Conservation (phyloP, 2,797 vertebrate species). For the Kryptolebias ocellatus region DNA sequence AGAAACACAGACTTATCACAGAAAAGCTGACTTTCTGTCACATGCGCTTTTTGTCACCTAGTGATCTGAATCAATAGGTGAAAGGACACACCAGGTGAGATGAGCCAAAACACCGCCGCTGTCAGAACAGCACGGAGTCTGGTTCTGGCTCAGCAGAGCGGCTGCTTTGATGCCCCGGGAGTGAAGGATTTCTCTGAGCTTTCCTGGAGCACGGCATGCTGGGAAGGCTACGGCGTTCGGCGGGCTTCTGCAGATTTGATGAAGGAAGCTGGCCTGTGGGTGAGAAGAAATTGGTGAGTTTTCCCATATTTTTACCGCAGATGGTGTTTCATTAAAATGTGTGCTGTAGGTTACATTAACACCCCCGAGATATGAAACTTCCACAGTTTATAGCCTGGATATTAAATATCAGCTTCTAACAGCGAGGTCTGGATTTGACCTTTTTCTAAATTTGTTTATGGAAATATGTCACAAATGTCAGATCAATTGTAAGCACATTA, state of each 20-base stretch:
- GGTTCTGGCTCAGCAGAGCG: slow-evolving; percentile 67
- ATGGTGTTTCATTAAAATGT: slow-evolving; percentile 30
- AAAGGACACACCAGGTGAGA: slow-evolving; percentile 49
- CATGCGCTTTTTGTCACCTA: slow-evolving; percentile 37
- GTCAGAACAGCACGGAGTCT: slow-evolving; percentile 82
- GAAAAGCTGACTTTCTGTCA: slow-evolving; percentile 34
- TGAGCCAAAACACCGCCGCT: slow-evolving; percentile 37
- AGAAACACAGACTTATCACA: slow-evolving; percentile 16
- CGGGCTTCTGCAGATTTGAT: slow-evolving; percentile 54
- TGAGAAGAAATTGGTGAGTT: slow-evolving; percentile 42
- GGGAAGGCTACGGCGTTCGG: slow-evolving; percentile 46
- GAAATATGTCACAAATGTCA: slow-evolving; percentile 25
- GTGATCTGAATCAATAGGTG: slow-evolving; percentile 36
- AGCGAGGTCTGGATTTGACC: slow-evolving; percentile 15
- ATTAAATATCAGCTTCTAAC: slow-evolving; percentile 23
- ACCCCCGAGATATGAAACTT: slow-evolving; percentile 20
- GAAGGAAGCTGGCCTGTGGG: slow-evolving; percentile 58
- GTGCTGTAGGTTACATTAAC: slow-evolving; percentile 5
- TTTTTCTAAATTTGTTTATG: slow-evolving; percentile 33
- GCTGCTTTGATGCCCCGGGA: slow-evolving; percentile 62
- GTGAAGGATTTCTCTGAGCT: slow-evolving; percentile 54
- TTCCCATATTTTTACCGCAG: slow-evolving; percentile 23
- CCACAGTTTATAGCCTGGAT: slow-evolving; percentile 15
- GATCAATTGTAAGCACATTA: background rate
- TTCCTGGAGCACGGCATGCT: slow-evolving; percentile 63